These are phyloP conservation scores for Sparidentex hasta DNA, from an alignment of 2,797 vertebrate species.

Conservation along the genomic window DNA sequence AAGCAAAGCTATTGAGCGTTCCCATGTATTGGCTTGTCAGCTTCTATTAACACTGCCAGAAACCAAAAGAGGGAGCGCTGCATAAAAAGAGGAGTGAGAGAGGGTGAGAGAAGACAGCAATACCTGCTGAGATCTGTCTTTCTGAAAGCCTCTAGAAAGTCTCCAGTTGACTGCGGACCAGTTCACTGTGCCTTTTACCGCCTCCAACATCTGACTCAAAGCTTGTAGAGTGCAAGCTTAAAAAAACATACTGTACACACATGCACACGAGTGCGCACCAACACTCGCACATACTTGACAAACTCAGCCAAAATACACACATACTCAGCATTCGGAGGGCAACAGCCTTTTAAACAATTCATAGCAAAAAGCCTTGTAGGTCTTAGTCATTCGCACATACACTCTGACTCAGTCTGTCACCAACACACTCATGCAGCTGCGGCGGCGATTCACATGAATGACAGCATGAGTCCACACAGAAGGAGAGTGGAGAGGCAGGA, in stretches of 20 bases:
- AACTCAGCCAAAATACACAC: constrained; percentile 39
- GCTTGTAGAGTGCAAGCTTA: constrained; percentile 55
- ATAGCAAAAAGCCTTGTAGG: constrained; percentile 47
- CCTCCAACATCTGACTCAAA: constrained; percentile 67
- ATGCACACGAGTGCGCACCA: constrained; percentile 17
- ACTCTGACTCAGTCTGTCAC: constrained; percentile 31
- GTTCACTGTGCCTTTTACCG: constrained; percentile 50
- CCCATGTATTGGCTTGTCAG: constrained; percentile 65
- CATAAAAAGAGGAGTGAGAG: constrained; percentile 46
- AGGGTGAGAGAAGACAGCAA: constrained; percentile 52
- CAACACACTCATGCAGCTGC: constrained; percentile 32
- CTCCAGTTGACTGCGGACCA: constrained; percentile 53
- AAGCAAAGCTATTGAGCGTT: constrained; percentile 54
- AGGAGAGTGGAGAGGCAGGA: constrained; percentile 7
- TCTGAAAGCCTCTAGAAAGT: constrained; percentile 52
- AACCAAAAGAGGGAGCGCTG: constrained; percentile 52
- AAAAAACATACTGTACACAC: constrained; percentile 42
- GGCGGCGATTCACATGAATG: constrained; percentile 48
- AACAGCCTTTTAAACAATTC: constrained; percentile 63
- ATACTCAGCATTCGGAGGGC: constrained; percentile 44
- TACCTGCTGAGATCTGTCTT: constrained; percentile 65
- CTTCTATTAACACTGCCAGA: constrained; percentile 61
- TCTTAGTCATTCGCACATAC: constrained; percentile 54
- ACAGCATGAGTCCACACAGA: constrained; percentile 20
- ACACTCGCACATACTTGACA: constrained; percentile 26